Base-by-base conservation (phyloP, 2,888 invertebrate species). In the Sesia bembeciformis region DNA sequence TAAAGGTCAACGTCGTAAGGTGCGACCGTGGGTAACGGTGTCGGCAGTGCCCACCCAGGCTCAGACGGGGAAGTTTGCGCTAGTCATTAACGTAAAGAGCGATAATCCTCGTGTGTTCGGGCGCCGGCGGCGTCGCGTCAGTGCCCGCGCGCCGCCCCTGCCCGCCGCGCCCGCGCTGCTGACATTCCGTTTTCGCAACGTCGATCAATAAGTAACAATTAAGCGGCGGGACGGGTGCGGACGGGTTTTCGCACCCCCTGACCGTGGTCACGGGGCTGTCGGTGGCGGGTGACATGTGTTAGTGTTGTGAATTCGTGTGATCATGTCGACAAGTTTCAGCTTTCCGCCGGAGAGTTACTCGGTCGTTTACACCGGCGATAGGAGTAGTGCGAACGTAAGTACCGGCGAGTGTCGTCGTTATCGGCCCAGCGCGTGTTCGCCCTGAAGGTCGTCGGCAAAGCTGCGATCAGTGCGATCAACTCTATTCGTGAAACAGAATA, bases 311-410 rank as follows among this genome's bases (percentile, higher is more conserved):
- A 63, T 64, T 61, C 57, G 60, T 58, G 58, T 62, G 60, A n/a
- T 66, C 65, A 85, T 83, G 85, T 75, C 81, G 58, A 69, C 77
- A 57, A 4, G n/a, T n/a, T 88, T 81, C 70, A 81, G 72, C 66
- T 88, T 88, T 64, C 88, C 88, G 56, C 88, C 88, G 66, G 80
- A 86, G 74, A 84, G 76, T 62, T 87, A 81, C 70, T 88, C 88
- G 53, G 86, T 80, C 57, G 73, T 88, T 62, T 88, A 85, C 68
- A 68, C 70, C 67, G 40, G 62, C 69, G 83, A 81, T 64, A 61
- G 64, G 58, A 50, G 7, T 50, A 72, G 70, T 73, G 72, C 73
- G 64, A 81, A 81, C 76, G 87, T 88, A 73, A 87, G 87, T 87
- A 78, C 65, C 59, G 70, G 71, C 65, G 66, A 65, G 63, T 68